Conservation (phyloP, 2,797 vertebrate genomes). For the Rhinogobio ventralis region DNA sequence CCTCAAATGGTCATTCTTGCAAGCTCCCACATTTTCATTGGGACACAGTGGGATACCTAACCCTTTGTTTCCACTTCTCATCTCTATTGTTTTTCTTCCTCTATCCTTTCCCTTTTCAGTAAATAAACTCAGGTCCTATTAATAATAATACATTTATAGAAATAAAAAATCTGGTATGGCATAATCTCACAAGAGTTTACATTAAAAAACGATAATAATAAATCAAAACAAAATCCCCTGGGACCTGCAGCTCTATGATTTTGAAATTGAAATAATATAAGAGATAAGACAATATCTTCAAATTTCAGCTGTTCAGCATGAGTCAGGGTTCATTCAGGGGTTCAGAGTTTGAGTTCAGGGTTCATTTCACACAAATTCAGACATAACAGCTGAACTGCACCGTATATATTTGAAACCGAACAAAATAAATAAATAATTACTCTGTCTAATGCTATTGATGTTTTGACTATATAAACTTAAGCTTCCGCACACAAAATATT, state of each 20-base stretch:
- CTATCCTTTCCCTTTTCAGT: neutral
- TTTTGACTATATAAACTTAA: slow-evolving; percentile 43
- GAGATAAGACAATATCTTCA: neutral
- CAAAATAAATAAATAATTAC: slow-evolving; percentile 42
- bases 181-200: neutral
- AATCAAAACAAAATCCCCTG: neutral
- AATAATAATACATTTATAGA: neutral
- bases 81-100: neutral
- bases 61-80: slow-evolving; percentile 57
- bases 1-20: slow-evolving; percentile 65
- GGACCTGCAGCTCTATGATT: neutral
- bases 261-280: neutral
- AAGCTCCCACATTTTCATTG: slow-evolving; percentile 39
- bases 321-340: slow-evolving; percentile 10
- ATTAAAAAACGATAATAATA: neutral
- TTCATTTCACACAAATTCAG: slow-evolving; percentile 27
- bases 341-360: neutral
- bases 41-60: slow-evolving; percentile 47
- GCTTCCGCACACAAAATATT: slow-evolving; percentile 56
- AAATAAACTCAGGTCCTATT: neutral
- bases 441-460: slow-evolving; percentile 73
- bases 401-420: neutral
- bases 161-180: neutral
- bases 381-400: slow-evolving; percentile 3
- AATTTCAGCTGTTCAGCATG: slow-evolving; percentile 5